Evolutionary conservation across 2,888 invertebrate species (phyloP), one percentile per base, ranked within the genome.

Genomic region (Anthrax anthrax): DNA sequence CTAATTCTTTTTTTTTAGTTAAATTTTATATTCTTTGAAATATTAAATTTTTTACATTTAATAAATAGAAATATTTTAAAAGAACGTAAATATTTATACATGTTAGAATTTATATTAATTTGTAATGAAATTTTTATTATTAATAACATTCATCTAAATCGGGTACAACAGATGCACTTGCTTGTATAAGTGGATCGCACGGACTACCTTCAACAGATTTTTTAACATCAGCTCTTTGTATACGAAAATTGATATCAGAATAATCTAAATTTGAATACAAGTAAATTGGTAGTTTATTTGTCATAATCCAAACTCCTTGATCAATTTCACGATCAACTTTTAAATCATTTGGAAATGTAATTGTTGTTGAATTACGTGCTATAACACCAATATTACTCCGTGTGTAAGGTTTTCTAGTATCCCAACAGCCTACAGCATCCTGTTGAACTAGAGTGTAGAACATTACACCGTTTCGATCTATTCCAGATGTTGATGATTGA

Each of bases 301-400:
- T 78, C 54, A 88, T 72, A 4, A 86, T 72, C 87, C 87, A 88
- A 10, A 87, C 71, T 46, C 73, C 80, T 57, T 85, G 81, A 16
- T 52, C 46, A 2, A 42, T 17, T 37, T 81, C 81, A 48, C 78
- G 74, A 57, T 88, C 87, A 12, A 87, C 71, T 63, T 82, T 82
- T 39, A 88, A 64, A 59, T 88, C 88, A 57, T 88, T 88, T 0
- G 88, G 87, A 60, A 87, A 88, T 16, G 84, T 70, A 50, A 88
- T 67, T 0, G 81, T 77, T 12, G 75, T 73, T 3, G 72, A 43
- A 62, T 78, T 77, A 36, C 68, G 64, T 0, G 80, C 81, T 1
- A 84, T 72, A 2, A 80, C 64, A 0, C 77, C 81, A 18, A 78
- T 65, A 54, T 79, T 81, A 10, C 68, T 67, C 29, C 75, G 73